Base-by-base conservation (phyloP, 1,140 invertebrate genomes). In the Helicoverpa zea region DNA sequence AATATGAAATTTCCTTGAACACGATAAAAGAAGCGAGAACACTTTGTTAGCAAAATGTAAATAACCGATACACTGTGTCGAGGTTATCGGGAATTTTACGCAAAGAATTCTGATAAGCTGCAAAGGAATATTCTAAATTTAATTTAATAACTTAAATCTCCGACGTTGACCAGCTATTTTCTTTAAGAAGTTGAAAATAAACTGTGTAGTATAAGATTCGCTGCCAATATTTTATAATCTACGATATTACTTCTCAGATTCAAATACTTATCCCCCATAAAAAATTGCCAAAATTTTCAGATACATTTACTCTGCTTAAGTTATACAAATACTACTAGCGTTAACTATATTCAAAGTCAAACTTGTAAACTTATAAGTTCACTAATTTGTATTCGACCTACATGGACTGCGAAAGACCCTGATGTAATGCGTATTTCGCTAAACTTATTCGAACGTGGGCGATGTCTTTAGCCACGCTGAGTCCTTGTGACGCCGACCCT, bases 41-140 rank as follows among this genome's bases (percentile, higher is more conserved):
- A 73, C 70, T 73, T 73, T 73, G 70, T 73, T 73, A 73, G 52
- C 70, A 73, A 73, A 73, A 73, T 73, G 70, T 73, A 79, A 77
- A 77, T 77, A 77, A 51, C 54, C 47, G 74, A 77, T 77, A 80
- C 56, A 73, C 58, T 80, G 13, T 43, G 54, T 63, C 16, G 35
- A 80, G 78, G 78, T 80, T 73, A 80, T 80, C 78, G 47, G 68
- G n/a, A 63, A 63, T 73, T 80, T 70, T 61, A 58, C 56, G 47
- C 14, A 80, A 63, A 77, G 23, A 78, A 68, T 78, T 64, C 64
- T 35, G 52, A 56, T 78, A 78, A 68, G 70, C 70, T 58, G 70
- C 18, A 54, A 23, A 13, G 68, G 23, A 72, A 52, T 56, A 73
- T 58, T 43, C 70, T 58, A 73, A 73, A 56, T 73, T 14, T 58